A percentile compares a stretch with the other conserved stretches of the same genome.
phyloP scores from a whole-genome alignment of 2,797 vertebrate species.

The Cyprinella venusta region DNA sequence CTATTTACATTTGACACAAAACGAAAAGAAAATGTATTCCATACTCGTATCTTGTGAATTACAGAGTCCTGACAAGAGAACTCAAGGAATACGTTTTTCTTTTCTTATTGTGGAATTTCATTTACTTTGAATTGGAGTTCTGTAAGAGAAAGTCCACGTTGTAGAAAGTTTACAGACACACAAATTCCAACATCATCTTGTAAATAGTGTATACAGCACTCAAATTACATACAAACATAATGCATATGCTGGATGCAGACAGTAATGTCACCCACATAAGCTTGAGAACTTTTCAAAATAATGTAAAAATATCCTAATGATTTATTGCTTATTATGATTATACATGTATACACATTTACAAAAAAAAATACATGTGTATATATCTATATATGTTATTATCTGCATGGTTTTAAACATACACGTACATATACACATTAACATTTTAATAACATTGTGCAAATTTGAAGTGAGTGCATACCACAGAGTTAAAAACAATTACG shows the following conservation, averaged over 20 bases:
- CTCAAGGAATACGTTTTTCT: too few relatives aligned
- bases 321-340: constrained; percentile 40
- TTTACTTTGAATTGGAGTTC: background rate
- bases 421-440: constrained; percentile 49
- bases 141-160: background rate
- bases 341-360: constrained; percentile 37
- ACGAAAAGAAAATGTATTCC: background rate
- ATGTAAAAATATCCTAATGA: constrained; percentile 11
- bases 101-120: background rate
- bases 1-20: constrained; percentile 56
- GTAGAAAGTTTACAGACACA: background rate
- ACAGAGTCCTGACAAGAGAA: constrained; percentile 3
- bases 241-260: background rate
- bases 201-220: constrained; percentile 19
- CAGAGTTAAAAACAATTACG: constrained; percentile 81
- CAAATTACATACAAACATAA: constrained; percentile 10
- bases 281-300: constrained; percentile 8
- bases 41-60: constrained; percentile 62
- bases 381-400: constrained; percentile 36
- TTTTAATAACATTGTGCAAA: constrained; percentile 81
- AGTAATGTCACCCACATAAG: too few relatives aligned
- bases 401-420: constrained; percentile 47
- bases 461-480: constrained; percentile 85
- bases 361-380: constrained; percentile 10
- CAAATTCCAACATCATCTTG: background rate